Percentiles rank a stretch among this genome's conserved stretches.
phyloP scores from a whole-genome alignment of 2,888 invertebrate species.

The Ophioninae sp. region DNA sequence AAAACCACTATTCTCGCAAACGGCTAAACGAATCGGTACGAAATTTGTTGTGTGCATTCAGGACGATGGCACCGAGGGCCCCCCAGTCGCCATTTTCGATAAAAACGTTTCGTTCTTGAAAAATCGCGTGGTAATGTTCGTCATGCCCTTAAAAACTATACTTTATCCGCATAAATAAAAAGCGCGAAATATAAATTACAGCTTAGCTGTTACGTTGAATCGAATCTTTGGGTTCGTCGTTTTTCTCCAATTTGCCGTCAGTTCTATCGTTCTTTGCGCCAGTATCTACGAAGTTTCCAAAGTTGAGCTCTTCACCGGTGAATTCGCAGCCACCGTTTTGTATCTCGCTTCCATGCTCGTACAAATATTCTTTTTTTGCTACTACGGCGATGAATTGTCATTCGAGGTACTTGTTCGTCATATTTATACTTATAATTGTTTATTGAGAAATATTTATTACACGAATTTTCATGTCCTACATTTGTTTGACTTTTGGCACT shows the following conservation, averaged over 20 bases:
- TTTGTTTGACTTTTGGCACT: background rate
- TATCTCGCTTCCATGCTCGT: conserved; percentile 66
- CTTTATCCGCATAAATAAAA: too few relatives aligned
- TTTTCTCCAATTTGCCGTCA: conserved; percentile 63
- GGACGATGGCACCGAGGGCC: too few relatives aligned
- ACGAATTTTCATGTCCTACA: background rate
- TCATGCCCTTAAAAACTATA: too few relatives aligned
- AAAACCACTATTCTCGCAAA: too few relatives aligned
- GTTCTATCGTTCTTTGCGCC: conserved; percentile 65
- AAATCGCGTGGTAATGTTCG: too few relatives aligned
- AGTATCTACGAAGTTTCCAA: conserved; percentile 66
- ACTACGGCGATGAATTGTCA: conserved; percentile 58
- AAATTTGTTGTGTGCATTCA: too few relatives aligned
- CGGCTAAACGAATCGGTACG: too few relatives aligned
- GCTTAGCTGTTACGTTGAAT: conserved; percentile 48
- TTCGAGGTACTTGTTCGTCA: background rate
- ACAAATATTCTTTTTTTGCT: conserved; percentile 65
- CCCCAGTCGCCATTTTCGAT: too few relatives aligned
- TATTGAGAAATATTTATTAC: background rate
- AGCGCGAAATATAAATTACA: background rate
- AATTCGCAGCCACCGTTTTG: conserved; percentile 56
- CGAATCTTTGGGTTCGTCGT: conserved; percentile 63
- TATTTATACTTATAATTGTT: background rate
- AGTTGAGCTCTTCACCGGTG: conserved; percentile 55
- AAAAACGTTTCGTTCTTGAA: too few relatives aligned